Base-by-base conservation (phyloP, 2,797 vertebrate species). In the Eulemur rubriventer region DNA sequence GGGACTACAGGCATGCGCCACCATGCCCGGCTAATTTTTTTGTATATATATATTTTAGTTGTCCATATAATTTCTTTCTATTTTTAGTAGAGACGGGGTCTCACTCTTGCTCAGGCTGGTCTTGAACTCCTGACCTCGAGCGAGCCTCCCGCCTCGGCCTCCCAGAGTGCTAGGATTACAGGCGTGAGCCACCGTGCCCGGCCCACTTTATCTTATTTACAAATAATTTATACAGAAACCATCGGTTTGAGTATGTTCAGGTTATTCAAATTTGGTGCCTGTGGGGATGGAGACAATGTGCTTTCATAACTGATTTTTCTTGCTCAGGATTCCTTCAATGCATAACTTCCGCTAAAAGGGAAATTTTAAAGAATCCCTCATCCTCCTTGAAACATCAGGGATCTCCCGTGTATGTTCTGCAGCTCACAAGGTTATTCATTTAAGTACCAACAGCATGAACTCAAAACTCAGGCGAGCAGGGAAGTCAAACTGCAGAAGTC, bases 161-260 rank as follows among this genome's bases (percentile, higher is more conserved):
- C 38, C 38, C 38, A 38, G 38, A 38, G 38, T 38, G 38, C 38
- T 38, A 38, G 38, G 38, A 38, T 38, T 38, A 38, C 38, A 38
- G 38, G 38, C 38, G 38, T 38, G 38, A 38, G 38, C 38, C 38
- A 38, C 38, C 38, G 4, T 4, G 38, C 38, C 38, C 4, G 38
- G 38, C 98, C 99, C 61, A 91, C 26, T 89, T 86, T 24, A 73
- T 61, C 92, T 94, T 88, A 92, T 63, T 86, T 90, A 76, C 43
- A 78, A 87, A 89, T 57, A 65, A 79, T 59, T 50, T 79, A 78
- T 28, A 33, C 41, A 73, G 52, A 43, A 92, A 94, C 69, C 6
- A 17, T 3, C 65, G 43, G 26, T 61, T 17, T 96, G 22, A 84
- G 12, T 83, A 79, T 30, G 18, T 38, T 35, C 17, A 52, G 26